Conservation (phyloP, 2,888 invertebrate species). For the Argynnis bischoffii region DNA sequence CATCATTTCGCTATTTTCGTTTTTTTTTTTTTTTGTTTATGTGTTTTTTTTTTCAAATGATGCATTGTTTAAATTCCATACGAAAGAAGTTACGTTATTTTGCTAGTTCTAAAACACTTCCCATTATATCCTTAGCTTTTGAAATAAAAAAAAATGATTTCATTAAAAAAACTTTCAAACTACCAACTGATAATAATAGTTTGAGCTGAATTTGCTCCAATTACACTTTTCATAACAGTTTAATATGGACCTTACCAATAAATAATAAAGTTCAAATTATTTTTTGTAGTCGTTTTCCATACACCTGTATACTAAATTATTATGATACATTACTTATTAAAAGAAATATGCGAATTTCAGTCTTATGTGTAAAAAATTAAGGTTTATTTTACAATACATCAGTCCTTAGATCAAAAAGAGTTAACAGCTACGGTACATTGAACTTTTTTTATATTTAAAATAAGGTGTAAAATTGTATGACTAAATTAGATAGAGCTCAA, state of each 20-base stretch:
- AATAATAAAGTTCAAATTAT: not conserved
- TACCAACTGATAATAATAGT: constrained; percentile 12
- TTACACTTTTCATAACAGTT: not conserved
- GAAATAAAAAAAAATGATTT: not conserved
- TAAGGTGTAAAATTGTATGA: not conserved
- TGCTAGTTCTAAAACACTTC: not conserved
- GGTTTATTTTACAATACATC: not conserved
- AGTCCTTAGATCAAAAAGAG: not conserved
- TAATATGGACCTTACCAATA: not conserved
- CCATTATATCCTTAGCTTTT: not conserved
- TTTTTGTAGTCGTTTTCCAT: not conserved
- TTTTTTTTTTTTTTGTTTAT: too few relatives aligned
- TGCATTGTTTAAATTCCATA: too few relatives aligned
- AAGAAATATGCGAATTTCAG: not conserved
- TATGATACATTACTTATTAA: not conserved
- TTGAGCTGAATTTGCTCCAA: constrained; percentile 13
- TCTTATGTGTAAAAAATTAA: not conserved
- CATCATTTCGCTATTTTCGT: too few relatives aligned
- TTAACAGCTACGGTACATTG: not conserved
- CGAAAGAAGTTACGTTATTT: too few relatives aligned
- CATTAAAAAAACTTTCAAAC: constrained; percentile 10
- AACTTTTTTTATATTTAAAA: not conserved
- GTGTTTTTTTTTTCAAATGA: too few relatives aligned
- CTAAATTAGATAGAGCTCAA: not conserved
- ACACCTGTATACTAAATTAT: constrained; percentile 14